A percentile compares a stretch with the other conserved stretches of the same genome.
Evolutionary conservation across 2,888 invertebrate genomes (phyloP).

Genomic region (Melinaea marsaeus): DNA sequence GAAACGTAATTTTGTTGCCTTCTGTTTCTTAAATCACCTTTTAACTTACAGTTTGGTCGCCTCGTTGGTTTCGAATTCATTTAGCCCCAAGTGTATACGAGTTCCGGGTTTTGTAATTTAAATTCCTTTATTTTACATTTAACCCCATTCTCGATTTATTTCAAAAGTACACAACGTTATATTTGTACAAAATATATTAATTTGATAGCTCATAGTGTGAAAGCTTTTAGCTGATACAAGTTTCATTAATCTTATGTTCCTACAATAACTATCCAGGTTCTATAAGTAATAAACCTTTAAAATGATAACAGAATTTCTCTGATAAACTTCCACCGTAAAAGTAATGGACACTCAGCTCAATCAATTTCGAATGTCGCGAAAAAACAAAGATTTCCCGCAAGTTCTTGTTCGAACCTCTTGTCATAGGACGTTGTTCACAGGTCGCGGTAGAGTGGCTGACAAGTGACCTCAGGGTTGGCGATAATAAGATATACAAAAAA

Average conservation of each 20-base stretch:
- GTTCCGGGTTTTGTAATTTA: slow-evolving; percentile 31
- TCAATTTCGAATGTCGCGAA: slow-evolving; percentile 29
- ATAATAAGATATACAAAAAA: too few species aligned
- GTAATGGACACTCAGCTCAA: slow-evolving; percentile 34
- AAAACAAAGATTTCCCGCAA: slow-evolving; percentile 38
- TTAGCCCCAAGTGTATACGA: slow-evolving; percentile 23
- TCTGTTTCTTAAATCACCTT: slow-evolving; percentile 30
- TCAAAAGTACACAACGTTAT: not conserved
- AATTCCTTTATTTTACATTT: slow-evolving; percentile 30
- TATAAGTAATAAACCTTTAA: not conserved
- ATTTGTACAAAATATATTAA: too few species aligned
- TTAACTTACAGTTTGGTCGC: slow-evolving; percentile 29
- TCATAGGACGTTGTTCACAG: slow-evolving; percentile 47
- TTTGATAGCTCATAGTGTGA: not conserved
- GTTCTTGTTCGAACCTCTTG: slow-evolving; percentile 45
- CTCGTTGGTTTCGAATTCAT: slow-evolving; percentile 32
- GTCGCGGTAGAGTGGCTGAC: slow-evolving; percentile 43
- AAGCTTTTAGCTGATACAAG: not conserved
- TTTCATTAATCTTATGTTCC: too few species aligned
- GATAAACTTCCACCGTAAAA: slow-evolving; percentile 12
- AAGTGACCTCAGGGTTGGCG: slow-evolving; percentile 38
- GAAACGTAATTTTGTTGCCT: slow-evolving; percentile 15
- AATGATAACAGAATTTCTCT: slow-evolving; percentile 1
- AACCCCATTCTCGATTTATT: slow-evolving; percentile 15
- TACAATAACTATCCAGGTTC: not conserved